Percentiles rank a stretch among this genome's conserved stretches.
These are phyloP conservation scores for Papilio elwesi DNA, from an alignment of 2,888 invertebrate species.

Conservation along the genomic window DNA sequence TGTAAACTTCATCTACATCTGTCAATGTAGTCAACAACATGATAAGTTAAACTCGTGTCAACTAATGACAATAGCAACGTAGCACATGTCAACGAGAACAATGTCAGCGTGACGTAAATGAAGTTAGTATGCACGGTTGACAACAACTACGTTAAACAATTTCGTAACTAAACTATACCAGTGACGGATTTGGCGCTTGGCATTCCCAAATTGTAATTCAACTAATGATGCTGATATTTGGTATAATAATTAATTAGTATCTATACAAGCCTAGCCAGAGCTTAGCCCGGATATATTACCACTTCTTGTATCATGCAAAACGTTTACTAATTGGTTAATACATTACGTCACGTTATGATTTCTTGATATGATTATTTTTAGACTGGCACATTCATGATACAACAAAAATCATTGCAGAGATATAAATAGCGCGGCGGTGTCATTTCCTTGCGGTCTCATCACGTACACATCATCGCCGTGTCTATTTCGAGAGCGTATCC, in stretches of 20 bases:
- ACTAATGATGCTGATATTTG: too few species aligned
- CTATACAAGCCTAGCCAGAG: too few species aligned
- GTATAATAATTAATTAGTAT: too few species aligned
- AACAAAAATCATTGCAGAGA: neutral
- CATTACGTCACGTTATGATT: neutral
- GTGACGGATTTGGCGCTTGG: neutral
- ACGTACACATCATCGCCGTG: neutral
- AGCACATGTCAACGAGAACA: slow-evolving; percentile 1
- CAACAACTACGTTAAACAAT: neutral
- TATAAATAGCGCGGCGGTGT: neutral
- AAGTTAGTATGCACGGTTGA: neutral
- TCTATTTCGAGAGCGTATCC: slow-evolving; percentile 16
- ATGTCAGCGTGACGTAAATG: neutral
- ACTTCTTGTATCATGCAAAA: neutral
- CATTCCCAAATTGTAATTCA: too few species aligned
- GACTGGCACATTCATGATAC: neutral
- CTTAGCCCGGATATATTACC: too few species aligned
- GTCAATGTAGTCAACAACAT: too few species aligned
- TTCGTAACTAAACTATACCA: neutral
- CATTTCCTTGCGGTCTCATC: slow-evolving; percentile 2
- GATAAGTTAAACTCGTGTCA: neutral
- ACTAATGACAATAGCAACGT: slow-evolving; percentile 5
- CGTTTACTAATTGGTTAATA: neutral
- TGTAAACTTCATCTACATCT: too few species aligned
- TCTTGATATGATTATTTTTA: slow-evolving; percentile 6